Base-by-base conservation (phyloP, 2,113 vertebrate species). In the Rhinopomastus cyanomelas region DNA sequence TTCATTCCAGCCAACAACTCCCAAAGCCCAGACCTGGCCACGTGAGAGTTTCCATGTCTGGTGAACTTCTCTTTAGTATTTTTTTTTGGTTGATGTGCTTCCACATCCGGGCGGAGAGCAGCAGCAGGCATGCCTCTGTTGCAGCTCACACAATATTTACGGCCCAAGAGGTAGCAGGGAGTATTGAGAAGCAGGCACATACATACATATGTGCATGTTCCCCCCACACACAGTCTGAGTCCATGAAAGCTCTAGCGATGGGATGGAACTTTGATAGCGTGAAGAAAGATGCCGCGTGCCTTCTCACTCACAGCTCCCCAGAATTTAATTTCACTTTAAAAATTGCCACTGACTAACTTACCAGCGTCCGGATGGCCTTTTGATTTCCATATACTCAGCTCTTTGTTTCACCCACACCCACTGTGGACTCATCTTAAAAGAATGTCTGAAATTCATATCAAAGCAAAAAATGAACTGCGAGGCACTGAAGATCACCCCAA, bases 101-200 rank as follows among this genome's bases (percentile, higher is more conserved):
- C 83, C 74, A 84, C 46, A 59, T 62, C 93, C 93, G 85, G 90
- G 83, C 62, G 90, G 86, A 78, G 86, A 88, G 61, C 80, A 96
- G 74, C 85, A 90, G 60, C 3, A 87, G 86, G 83, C 61, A 74
- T 73, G 62, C 14, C 55, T 88, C 55, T 2, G 0, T 29, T 80
- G 62, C 52, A 52, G 55, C 44, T 91, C 84, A 59, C 1, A 3
- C 84, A 90, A 60, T 80, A 90, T 90, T 95, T 93, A 93, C 66
- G 48, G 75, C 56, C 64, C 88, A 56, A 34, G 78, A 86, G 62
- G 74, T 30, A 79, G 71, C 39, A 91, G 73, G 69, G 69, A 81
- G 62, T 66, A 85, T 68, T 56, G 57, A 53, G 86, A 84, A 91
- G 73, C 11, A 36, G 75, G 42, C 16, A 7, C 19, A 53, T n/a